Evolutionary conservation across 2,888 invertebrate species (phyloP), one percentile per base, ranked within the genome.

Genomic region (Cetonia aurata): DNA sequence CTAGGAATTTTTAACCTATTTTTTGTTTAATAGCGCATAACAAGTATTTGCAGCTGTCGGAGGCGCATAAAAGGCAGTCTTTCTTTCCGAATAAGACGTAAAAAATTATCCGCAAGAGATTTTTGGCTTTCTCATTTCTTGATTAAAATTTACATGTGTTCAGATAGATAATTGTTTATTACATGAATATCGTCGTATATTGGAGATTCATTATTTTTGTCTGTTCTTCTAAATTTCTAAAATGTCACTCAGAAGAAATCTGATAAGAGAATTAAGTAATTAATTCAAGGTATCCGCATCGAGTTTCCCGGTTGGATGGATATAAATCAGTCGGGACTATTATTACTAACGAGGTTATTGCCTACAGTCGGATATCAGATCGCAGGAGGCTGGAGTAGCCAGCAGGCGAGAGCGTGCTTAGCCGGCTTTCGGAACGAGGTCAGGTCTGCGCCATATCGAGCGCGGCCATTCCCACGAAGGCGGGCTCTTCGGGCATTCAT

Each of bases 371-470:
- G 50, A 48, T 57, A 66, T 65, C 66, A 46, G 65, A 65, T 66
- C 70, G 50, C 74, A 69, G 71, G 76, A 75, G 75, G 73, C 72
- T 74, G 72, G 67, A 52, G 67, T 37, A 37, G 10, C 37, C 19
- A 50, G 50, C 62, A 37, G 25, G 57, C 53, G 41, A 68, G 71
- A 59, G 69, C 70, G 70, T 67, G 59, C 67, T 67, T 44, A 70
- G 69, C 72, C 66, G 69, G 72, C 72, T 56, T 60, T 72, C 70
- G 66, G 75, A 77, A 76, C 76, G 76, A 77, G 77, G 77, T 77
- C 77, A 77, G 76, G 77, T 77, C 76, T 77, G 76, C 77, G 77
- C 76, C 77, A 75, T 76, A 76, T 77, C 77, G 77, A 77, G 75
- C 62, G 62, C 77, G 76, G 75, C 73, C 76, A 76, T 77, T 75